Percentiles rank a stretch among this genome's conserved stretches.
phyloP scores from a whole-genome alignment of 2,797 vertebrate species.

The Liasis olivaceus region DNA sequence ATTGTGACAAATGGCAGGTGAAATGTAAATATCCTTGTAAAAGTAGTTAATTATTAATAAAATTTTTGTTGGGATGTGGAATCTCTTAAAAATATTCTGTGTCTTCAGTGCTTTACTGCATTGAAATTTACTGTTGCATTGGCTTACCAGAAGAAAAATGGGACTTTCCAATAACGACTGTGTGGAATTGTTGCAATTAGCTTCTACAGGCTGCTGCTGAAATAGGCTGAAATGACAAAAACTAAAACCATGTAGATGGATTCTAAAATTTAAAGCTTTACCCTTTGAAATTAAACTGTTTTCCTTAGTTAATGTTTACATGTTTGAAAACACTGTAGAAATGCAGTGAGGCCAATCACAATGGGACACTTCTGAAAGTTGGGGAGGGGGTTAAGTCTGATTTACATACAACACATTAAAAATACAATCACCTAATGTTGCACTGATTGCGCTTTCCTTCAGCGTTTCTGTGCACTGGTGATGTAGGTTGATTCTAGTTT shows the following conservation, averaged over 20 bases:
- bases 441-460: background rate
- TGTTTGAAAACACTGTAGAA: background rate
- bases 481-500: background rate
- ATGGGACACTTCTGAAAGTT: background rate
- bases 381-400: background rate
- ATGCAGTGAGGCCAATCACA: background rate
- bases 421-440: background rate
- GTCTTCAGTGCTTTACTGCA: background rate
- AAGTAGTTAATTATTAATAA: conserved; percentile 45
- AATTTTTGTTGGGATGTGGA: background rate
- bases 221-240: conserved; percentile 4
- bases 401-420: background rate
- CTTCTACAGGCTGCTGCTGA: background rate
- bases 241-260: background rate
- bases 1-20: conserved; percentile 33
- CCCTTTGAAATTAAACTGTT: background rate
- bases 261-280: background rate
- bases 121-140: background rate
- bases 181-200: background rate
- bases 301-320: background rate
- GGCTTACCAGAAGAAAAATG: background rate
- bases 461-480: background rate
- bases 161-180: background rate
- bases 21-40: conserved; percentile 35
- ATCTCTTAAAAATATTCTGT: conserved; percentile 9